These are phyloP conservation scores for Campoplex nolae DNA, from an alignment of 2,888 invertebrate species.

Conservation along the genomic window DNA sequence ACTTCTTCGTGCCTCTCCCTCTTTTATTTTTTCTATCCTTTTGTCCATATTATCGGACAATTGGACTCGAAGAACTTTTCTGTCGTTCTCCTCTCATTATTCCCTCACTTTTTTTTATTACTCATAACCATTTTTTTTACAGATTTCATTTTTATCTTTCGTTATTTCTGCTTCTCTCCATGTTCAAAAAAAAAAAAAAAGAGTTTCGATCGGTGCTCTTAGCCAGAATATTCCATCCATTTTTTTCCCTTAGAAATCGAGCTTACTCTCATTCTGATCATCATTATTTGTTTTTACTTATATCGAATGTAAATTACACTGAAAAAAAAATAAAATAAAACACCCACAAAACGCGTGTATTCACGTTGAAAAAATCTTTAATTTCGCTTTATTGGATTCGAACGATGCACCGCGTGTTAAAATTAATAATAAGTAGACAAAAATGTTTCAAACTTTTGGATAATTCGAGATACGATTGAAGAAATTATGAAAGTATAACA, in stretches of 20 bases:
- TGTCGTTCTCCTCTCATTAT: conserved; percentile 26
- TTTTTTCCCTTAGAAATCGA: neutral
- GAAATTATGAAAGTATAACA: neutral
- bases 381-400: neutral
- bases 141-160: neutral
- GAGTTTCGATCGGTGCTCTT: conserved; percentile 22
- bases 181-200: neutral
- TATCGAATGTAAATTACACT: neutral
- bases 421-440: neutral
- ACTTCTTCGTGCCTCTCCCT: conserved; percentile 23
- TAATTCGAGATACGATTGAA: neutral
- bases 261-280: neutral
- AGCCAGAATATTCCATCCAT: neutral
- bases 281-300: neutral
- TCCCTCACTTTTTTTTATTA: conserved; percentile 51
- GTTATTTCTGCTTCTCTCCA: neutral
- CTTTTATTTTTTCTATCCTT: neutral
- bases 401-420: neutral
- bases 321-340: neutral
- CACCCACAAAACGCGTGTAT: neutral
- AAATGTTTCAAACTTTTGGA: neutral
- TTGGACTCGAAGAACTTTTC: conserved; percentile 44
- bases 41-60: conserved; percentile 29
- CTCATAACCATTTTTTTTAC: conserved; percentile 7
- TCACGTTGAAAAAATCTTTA: neutral